A percentile compares a stretch with the other conserved stretches of the same genome.
phyloP scores from a whole-genome alignment of 2,797 vertebrate species.

The Paedocypris micromegethes region DNA sequence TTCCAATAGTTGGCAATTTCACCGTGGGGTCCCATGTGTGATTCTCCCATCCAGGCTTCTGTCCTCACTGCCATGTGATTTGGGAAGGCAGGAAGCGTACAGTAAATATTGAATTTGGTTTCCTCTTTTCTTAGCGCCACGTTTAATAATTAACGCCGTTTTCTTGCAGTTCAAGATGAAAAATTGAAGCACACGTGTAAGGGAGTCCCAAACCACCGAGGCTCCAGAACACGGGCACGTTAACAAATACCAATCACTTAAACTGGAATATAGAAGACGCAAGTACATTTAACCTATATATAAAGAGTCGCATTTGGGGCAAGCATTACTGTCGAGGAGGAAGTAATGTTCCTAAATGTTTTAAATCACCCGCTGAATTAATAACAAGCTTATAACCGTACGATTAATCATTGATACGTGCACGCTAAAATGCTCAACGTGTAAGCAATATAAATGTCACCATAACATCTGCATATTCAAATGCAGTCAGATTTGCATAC shows the following conservation, averaged over 20 bases:
- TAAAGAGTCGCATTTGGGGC: neutral
- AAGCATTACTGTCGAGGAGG: no score
- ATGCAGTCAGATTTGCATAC: no score
- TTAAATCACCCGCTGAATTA: no score
- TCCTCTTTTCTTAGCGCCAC: conserved; percentile 55
- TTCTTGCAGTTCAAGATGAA: conserved; percentile 61
- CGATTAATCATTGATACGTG: no score
- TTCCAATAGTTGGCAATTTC: conserved; percentile 18
- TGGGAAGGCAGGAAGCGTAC: conserved; percentile 34
- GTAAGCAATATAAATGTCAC: no score
- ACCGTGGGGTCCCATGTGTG: conserved; percentile 13
- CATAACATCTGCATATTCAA: no score
- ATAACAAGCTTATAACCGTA: no score
- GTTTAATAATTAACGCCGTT: conserved; percentile 63
- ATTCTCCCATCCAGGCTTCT: conserved; percentile 13
- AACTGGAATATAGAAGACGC: conserved; percentile 2
- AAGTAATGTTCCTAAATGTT: no score
- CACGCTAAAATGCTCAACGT: no score
- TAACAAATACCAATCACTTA: conserved; percentile 14
- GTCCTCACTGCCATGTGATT: conserved; percentile 21
- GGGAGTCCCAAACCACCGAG: conserved; percentile 31
- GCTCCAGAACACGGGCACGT: neutral
- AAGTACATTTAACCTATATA: neutral
- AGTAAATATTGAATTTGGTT: conserved; percentile 67
- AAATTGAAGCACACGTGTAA: conserved; percentile 56